Evolutionary conservation across 2,113 vertebrate genomes (phyloP).

Genomic region (Brachirus orientalis): DNA sequence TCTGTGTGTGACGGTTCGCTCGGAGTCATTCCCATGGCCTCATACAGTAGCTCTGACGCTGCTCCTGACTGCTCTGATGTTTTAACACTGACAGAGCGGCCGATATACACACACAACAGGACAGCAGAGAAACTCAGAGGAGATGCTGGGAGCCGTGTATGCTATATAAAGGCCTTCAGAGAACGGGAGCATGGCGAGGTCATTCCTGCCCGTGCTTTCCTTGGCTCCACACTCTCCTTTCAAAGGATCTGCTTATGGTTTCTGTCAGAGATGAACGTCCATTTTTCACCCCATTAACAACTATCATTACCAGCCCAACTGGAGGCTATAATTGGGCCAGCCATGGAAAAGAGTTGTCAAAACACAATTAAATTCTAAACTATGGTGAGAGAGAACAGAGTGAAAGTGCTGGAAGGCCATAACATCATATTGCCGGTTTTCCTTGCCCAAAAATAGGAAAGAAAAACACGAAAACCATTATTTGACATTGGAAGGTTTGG

Average conservation of each 20-base stretch:
- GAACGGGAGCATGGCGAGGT: slow-evolving; percentile 65
- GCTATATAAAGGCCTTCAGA: slow-evolving; percentile 67
- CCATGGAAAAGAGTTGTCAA: slow-evolving; percentile 82
- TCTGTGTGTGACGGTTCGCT: slow-evolving; percentile 72
- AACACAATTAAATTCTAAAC: slow-evolving; percentile 84
- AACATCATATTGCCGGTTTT: slow-evolving; percentile 72
- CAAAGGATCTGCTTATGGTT: slow-evolving; percentile 80
- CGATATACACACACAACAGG: slow-evolving; percentile 31
- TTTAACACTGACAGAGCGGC: slow-evolving; percentile 64
- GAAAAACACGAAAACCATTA: slow-evolving; percentile 82
- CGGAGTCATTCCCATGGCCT: slow-evolving; percentile 80
- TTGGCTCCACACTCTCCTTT: slow-evolving; percentile 71
- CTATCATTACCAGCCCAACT: slow-evolving; percentile 81
- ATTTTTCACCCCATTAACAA: slow-evolving; percentile 82
- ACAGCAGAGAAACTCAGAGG: slow-evolving; percentile 26
- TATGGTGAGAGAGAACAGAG: slow-evolving; percentile 73
- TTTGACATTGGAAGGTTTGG: slow-evolving; percentile 74
- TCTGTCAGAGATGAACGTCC: slow-evolving; percentile 78
- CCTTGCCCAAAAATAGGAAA: slow-evolving; percentile 82
- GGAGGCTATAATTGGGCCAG: slow-evolving; percentile 81
- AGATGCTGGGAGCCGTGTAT: slow-evolving; percentile 49
- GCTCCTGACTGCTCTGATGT: slow-evolving; percentile 62
- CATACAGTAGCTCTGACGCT: slow-evolving; percentile 62
- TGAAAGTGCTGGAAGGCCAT: slow-evolving; percentile 64
- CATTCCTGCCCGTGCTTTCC: slow-evolving; percentile 72